phyloP scores from a whole-genome alignment of 2,888 invertebrate species.

The Cyaniris semiargus region DNA sequence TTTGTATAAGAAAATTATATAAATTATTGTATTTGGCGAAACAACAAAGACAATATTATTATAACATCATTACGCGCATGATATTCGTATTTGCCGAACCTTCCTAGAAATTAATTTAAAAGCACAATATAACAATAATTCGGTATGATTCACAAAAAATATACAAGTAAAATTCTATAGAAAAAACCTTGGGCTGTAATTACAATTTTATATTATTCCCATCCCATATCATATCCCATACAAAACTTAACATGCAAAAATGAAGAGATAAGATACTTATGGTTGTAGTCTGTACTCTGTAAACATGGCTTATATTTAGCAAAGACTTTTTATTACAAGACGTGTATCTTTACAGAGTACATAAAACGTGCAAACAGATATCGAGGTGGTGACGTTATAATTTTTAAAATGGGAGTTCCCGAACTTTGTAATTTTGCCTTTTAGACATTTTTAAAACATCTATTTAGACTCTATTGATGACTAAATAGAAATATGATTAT shows the following conservation, averaged over 20 bases:
- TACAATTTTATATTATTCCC: not conserved
- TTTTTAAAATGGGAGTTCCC: not conserved
- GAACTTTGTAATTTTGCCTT: not conserved
- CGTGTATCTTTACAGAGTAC: not conserved
- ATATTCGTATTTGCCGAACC: not conserved
- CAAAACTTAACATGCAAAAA: not conserved
- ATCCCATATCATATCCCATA: not conserved
- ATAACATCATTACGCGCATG: too few species aligned
- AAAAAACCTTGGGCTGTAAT: not conserved
- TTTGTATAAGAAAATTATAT: too few species aligned
- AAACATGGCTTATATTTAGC: constrained; percentile 16
- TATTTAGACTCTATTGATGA: too few species aligned
- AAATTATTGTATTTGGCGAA: too few species aligned
- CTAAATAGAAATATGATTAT: not conserved
- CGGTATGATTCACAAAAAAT: not conserved
- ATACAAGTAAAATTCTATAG: not conserved
- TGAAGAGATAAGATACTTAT: not conserved
- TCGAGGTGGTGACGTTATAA: not conserved
- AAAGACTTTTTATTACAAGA: not conserved
- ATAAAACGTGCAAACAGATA: constrained; percentile 10
- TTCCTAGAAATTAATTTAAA: not conserved
- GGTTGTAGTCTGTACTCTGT: not conserved
- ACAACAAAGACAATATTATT: too few species aligned
- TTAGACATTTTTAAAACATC: too few species aligned
- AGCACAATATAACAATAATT: not conserved